Evolutionary conservation across 2,888 invertebrate genomes (phyloP), one percentile per base, ranked within the genome.

Genomic region (Campoplex nolae): DNA sequence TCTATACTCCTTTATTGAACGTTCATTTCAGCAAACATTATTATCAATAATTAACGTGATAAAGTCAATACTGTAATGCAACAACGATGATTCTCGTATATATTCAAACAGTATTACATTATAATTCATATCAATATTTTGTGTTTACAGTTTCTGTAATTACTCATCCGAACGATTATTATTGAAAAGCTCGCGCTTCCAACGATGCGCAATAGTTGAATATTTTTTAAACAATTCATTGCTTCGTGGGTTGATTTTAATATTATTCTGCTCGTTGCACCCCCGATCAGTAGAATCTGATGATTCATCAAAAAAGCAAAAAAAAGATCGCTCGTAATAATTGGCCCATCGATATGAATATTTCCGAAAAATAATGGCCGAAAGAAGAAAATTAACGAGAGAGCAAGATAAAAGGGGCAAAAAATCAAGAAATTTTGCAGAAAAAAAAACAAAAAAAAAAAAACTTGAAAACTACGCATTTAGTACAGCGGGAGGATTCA

Each of bases 381-480:
- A 56, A 56, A 78, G 56, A 54, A 16, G 8, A 32, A 42, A 54
- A 70, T 54, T 54, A 51, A 28, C 35, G 38, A 35, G 62, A 76
- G 76, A 4, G 38, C 45, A 23, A 74, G 38, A 54, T 28, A 16
- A 6, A 4, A 16, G 8, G 35, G 35, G 73, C 56, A 65, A 77
- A 79, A 82, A 82, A 65, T 71, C 42, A 51, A 51, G 67, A 78
- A 83, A 84, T 82, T 76, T 58, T 62, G 56, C 45, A 65, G 74
- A 54, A 62, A 76, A 23, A 77, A 51, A 71, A n/a, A n/a, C n/a
- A n/a, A n/a, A n/a, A n/a, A n/a, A n/a, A n/a, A n/a, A n/a, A 23
- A 77, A 51, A 71, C 79, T 68, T 54, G 68, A 65, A 42, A 67
- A 67, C 42, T 73, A 56, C 56, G 18, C n/a, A 68, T 71, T 38